Percentiles rank a stretch among this genome's conserved stretches.
phyloP scores from a whole-genome alignment of 64 coral and sea anemone species.

The Astreopora myriophthalma region DNA sequence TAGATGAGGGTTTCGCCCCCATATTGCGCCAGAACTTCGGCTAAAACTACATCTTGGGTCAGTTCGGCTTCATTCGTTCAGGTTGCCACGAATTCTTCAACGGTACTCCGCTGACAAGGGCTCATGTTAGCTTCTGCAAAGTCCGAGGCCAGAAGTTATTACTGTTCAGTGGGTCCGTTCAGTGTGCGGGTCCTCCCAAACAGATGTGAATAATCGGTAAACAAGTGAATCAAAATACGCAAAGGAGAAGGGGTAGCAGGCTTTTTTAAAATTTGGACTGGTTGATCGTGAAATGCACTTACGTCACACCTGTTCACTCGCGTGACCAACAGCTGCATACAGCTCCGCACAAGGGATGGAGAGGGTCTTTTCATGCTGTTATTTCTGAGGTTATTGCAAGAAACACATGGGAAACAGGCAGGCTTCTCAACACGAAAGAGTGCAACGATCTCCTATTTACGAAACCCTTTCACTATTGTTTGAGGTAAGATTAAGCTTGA shows the following conservation, averaged over 20 bases:
- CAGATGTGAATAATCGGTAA: too few relatives aligned
- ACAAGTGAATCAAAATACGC: too few relatives aligned
- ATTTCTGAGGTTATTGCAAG: too few relatives aligned
- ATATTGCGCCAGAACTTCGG: constrained; percentile 35
- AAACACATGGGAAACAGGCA: constrained; percentile 69
- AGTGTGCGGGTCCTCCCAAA: too few relatives aligned
- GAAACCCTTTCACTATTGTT: constrained; percentile 62
- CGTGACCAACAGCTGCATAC: too few relatives aligned
- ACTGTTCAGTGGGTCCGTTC: background rate
- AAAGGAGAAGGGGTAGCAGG: too few relatives aligned
- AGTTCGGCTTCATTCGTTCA: background rate
- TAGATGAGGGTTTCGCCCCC: constrained; percentile 98
- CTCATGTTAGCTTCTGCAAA: background rate
- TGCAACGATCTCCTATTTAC: constrained; percentile 17
- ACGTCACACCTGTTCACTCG: too few relatives aligned
- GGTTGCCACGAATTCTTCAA: constrained; percentile 76
- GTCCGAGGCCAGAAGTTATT: too few relatives aligned
- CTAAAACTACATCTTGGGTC: background rate
- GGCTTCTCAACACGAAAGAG: constrained; percentile 11
- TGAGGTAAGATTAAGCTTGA: constrained; percentile 18
- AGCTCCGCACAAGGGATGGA: too few relatives aligned
- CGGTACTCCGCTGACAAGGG: constrained; percentile 54
- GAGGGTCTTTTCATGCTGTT: too few relatives aligned
- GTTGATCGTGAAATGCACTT: too few relatives aligned
- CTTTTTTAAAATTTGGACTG: too few relatives aligned